phyloP scores from a whole-genome alignment of 1,140 invertebrate genomes.

The Brachionus plicatilis region DNA sequence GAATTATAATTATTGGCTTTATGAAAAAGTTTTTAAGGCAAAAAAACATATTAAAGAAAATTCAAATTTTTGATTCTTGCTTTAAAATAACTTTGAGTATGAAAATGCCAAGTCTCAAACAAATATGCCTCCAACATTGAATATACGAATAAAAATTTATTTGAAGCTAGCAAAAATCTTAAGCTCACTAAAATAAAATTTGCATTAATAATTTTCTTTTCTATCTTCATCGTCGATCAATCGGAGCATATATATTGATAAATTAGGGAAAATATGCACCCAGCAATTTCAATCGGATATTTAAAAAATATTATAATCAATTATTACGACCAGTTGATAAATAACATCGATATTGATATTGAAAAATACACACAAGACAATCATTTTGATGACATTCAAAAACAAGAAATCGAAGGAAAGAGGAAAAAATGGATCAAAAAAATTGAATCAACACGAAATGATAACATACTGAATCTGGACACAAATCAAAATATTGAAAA shows the following conservation, averaged over 20 bases:
- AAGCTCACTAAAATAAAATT: neutral
- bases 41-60: neutral
- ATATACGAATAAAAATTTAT: neutral
- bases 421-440: neutral
- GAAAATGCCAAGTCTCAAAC: neutral
- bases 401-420: neutral
- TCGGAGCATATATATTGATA: neutral
- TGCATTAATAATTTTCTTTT: neutral
- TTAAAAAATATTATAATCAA: neutral
- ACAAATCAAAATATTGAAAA: neutral
- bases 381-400: too few relatives aligned
- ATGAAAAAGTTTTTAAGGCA: too few relatives aligned
- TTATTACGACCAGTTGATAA: neutral
- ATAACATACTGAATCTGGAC: neutral
- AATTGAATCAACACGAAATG: neutral
- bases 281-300: neutral
- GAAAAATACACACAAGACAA: neutral
- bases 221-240: neutral
- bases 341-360: neutral
- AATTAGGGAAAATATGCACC: neutral
- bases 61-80: neutral
- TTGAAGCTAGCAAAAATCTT: neutral
- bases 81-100: neutral
- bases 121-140: neutral
- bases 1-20: too few relatives aligned